Evolutionary conservation across 1,140 invertebrate genomes (phyloP).

Genomic region (Drosophila pandora): DNA sequence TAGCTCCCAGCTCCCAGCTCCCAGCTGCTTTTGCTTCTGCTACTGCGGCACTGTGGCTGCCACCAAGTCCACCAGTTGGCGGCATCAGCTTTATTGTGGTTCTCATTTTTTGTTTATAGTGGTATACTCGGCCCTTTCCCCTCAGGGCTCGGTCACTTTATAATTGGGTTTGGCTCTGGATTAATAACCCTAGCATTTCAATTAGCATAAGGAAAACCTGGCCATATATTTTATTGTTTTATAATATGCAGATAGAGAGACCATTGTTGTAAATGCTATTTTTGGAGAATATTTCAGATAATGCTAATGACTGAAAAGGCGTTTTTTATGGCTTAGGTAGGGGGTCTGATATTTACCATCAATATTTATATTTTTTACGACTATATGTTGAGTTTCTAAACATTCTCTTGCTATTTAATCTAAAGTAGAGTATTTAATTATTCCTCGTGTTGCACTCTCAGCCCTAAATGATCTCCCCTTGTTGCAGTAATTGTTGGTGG

Average conservation of each 20-base stretch:
- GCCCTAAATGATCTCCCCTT: conserved; percentile 36
- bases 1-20: conserved; percentile 66
- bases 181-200: conserved; percentile 20
- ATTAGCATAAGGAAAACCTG: conserved; percentile 36
- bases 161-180: conserved; percentile 52
- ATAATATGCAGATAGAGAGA: conserved; percentile 21
- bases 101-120: conserved; percentile 45
- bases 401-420: background rate
- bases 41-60: conserved; percentile 29
- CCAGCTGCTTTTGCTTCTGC: conserved; percentile 29
- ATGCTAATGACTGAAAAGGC: background rate
- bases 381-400: background rate
- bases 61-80: conserved; percentile 26
- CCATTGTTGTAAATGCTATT: background rate
- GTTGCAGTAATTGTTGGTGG: conserved; percentile 70
- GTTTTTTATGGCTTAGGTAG: background rate
- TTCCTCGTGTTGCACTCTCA: background rate
- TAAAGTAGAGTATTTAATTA: conserved; percentile 8
- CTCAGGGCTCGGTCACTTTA: conserved; percentile 57
- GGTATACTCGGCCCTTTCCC: conserved; percentile 40
- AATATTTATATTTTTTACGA: background rate
- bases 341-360: background rate
- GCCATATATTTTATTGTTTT: conserved; percentile 34
- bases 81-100: conserved; percentile 69
- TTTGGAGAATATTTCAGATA: background rate